These are phyloP conservation scores for Hippolais icterina DNA, from an alignment of 2,113 vertebrate genomes.

Conservation along the genomic window DNA sequence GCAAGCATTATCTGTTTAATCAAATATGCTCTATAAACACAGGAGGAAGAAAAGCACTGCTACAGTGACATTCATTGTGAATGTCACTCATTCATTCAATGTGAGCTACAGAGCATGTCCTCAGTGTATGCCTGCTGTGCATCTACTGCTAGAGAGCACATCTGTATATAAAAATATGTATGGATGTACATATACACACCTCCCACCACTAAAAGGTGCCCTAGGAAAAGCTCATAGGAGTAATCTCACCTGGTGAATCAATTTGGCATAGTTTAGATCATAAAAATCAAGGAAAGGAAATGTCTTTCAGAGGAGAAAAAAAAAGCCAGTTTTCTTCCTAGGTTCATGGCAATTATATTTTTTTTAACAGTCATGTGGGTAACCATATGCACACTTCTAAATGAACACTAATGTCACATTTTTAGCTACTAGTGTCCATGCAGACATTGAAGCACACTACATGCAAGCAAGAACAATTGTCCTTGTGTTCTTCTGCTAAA, in stretches of 20 bases:
- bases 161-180: rapidly evolving
- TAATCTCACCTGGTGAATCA: background rate
- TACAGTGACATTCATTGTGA: background rate
- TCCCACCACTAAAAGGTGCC: background rate
- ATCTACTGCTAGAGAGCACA: background rate
- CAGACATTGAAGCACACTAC: background rate
- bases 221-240: background rate
- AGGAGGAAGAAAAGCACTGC: background rate
- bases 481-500: background rate
- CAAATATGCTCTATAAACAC: background rate
- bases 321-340: background rate
- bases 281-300: background rate
- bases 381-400: background rate
- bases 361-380: background rate
- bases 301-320: background rate
- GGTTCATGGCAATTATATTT: background rate
- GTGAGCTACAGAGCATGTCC: background rate
- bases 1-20: background rate
- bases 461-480: background rate
- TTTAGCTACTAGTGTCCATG: background rate
- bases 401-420: rapidly evolving
- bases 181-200: background rate
- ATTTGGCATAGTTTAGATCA: background rate
- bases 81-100: background rate
- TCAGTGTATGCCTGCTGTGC: background rate